Conservation (phyloP, 2,797 vertebrate species). For the Nasua narica region DNA sequence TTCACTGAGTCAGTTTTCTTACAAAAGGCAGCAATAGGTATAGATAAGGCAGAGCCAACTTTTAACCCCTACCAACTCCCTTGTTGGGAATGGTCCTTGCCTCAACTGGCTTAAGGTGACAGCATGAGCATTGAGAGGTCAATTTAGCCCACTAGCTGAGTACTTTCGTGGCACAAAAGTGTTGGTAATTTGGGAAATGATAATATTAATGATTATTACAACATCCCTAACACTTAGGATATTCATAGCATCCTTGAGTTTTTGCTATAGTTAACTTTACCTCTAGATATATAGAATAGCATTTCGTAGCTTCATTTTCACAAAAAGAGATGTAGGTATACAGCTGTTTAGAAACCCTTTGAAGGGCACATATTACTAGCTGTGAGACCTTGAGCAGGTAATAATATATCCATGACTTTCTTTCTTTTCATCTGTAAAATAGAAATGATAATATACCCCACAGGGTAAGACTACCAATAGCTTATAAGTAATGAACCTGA, state of each 20-base stretch:
- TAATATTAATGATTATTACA: background rate
- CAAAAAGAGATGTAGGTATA: background rate
- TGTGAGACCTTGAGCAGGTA: background rate
- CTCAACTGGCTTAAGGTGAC: background rate
- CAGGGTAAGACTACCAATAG: background rate
- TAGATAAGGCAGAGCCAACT: background rate
- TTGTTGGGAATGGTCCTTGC: background rate
- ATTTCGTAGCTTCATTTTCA: conserved; percentile 5
- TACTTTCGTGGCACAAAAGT: background rate
- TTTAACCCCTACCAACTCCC: background rate
- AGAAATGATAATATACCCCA: conserved; percentile 16
- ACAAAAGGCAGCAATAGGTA: background rate
- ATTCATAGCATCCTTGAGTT: background rate
- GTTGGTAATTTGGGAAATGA: background rate
- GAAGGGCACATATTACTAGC: conserved; percentile 11
- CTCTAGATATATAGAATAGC: background rate
- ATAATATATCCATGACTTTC: background rate
- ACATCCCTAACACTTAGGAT: background rate
- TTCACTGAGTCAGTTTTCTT: background rate
- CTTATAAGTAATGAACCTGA: background rate
- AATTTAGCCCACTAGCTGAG: background rate
- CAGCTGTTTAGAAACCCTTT: background rate
- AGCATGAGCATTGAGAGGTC: background rate
- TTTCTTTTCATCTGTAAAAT: conserved; percentile 31
- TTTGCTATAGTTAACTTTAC: background rate